phyloP scores from a whole-genome alignment of 2,797 vertebrate genomes.

The Danionella dracula region DNA sequence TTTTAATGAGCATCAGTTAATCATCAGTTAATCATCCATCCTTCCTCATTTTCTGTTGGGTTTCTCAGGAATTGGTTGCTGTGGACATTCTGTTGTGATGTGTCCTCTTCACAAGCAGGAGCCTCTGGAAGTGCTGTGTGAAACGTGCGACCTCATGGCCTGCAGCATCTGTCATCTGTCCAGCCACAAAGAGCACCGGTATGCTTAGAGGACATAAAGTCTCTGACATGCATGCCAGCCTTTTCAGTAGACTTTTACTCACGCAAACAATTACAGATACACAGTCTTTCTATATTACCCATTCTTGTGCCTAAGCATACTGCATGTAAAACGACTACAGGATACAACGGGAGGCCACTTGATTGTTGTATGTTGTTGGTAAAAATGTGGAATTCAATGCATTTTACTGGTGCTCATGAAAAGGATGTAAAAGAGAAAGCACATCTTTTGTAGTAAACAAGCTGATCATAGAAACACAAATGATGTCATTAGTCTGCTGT shows the following conservation, averaged over 20 bases:
- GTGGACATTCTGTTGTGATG: slow-evolving; percentile 65
- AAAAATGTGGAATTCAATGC: too few species aligned
- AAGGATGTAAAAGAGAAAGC: too few species aligned
- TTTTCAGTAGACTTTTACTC: not conserved
- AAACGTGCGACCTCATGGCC: slow-evolving; percentile 79
- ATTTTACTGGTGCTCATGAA: too few species aligned
- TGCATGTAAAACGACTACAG: too few species aligned
- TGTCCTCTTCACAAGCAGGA: slow-evolving; percentile 77
- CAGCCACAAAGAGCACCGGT: slow-evolving; percentile 79
- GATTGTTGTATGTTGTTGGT: too few species aligned
- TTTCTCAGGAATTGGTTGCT: slow-evolving; percentile 62
- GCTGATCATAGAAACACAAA: too few species aligned
- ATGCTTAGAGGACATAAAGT: slow-evolving; percentile 50
- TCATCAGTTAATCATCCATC: not conserved
- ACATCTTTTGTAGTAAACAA: too few species aligned
- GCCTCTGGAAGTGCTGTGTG: slow-evolving; percentile 77
- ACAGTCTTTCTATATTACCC: too few species aligned
- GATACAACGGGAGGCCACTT: too few species aligned
- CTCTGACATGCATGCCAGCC: not conserved
- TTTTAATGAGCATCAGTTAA: slow-evolving; percentile 2
- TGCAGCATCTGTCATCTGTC: slow-evolving; percentile 81
- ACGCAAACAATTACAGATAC: not conserved
- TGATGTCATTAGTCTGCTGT: too few species aligned
- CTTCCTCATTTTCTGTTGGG: slow-evolving; percentile 17
- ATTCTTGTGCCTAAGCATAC: too few species aligned